A percentile compares a stretch with the other conserved stretches of the same genome.
These are phyloP conservation scores for Ectropis crepuscularia DNA, from an alignment of 2,888 invertebrate genomes.

Conservation along the genomic window DNA sequence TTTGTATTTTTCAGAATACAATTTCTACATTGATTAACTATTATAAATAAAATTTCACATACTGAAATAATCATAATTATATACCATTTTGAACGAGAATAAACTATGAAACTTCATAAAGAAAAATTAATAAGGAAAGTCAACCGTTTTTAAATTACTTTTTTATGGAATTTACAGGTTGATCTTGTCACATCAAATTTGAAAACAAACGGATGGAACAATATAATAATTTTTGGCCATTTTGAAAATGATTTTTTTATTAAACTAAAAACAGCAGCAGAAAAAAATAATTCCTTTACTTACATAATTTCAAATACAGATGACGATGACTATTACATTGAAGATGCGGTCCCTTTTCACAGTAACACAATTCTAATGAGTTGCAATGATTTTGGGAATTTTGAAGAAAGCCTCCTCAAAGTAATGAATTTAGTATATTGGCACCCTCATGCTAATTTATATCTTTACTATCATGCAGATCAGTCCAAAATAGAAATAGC, in stretches of 20 bases:
- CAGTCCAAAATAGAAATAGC: slow-evolving; percentile 49
- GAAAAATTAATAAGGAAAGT: no score
- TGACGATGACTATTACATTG: slow-evolving; percentile 54
- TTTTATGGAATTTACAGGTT: slow-evolving; percentile 49
- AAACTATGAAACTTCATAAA: no score
- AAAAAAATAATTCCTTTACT: slow-evolving; percentile 47
- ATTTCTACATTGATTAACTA: no score
- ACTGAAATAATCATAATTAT: no score
- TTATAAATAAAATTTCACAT: no score
- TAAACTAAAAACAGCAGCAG: slow-evolving; percentile 42
- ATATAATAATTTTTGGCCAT: slow-evolving; percentile 60
- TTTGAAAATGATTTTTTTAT: slow-evolving; percentile 60
- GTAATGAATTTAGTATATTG: slow-evolving; percentile 57
- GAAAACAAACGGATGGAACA: slow-evolving; percentile 65
- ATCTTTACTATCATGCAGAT: slow-evolving; percentile 55
- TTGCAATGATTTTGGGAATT: slow-evolving; percentile 54
- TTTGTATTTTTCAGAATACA: no score
- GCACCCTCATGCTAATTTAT: slow-evolving; percentile 64
- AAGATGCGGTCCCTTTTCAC: slow-evolving; percentile 57
- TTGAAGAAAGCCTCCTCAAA: slow-evolving; percentile 60
- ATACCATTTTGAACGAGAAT: no score
- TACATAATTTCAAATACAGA: slow-evolving; percentile 52
- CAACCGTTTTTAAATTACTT: no score
- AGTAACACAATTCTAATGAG: slow-evolving; percentile 61
- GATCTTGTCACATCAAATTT: slow-evolving; percentile 58